Conservation (phyloP, 2,113 vertebrate genomes). For the Oceanodroma tethys region DNA sequence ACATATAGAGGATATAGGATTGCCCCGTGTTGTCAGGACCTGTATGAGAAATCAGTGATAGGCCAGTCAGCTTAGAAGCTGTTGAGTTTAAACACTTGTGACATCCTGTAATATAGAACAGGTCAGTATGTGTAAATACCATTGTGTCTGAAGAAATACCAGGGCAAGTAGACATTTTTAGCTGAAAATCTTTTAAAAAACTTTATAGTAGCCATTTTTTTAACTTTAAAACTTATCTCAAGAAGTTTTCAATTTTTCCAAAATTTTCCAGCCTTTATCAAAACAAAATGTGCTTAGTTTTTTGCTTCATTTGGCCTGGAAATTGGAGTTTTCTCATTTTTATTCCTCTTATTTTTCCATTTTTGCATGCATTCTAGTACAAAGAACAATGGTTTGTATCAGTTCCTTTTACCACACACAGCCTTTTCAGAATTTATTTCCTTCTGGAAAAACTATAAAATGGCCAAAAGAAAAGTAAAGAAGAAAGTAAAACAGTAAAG, state of each 20-base stretch:
- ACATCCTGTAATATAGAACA: not conserved
- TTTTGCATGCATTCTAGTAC: not conserved
- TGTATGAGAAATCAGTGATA: not conserved
- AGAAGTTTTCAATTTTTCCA: not conserved
- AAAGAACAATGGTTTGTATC: not conserved
- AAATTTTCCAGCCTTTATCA: not conserved
- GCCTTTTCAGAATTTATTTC: not conserved
- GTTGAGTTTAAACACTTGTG: not conserved
- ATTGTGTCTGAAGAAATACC: not conserved
- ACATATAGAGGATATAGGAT: not conserved
- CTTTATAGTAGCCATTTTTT: not conserved
- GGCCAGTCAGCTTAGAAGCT: not conserved
- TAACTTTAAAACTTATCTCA: not conserved
- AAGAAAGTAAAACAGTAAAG: not conserved
- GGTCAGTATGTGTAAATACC: not conserved
- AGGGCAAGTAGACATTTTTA: not conserved
- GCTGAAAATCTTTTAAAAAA: not conserved
- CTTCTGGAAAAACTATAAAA: not conserved
- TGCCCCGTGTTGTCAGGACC: not conserved
- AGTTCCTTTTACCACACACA: not conserved
- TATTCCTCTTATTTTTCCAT: not conserved
- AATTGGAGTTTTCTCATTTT: not conserved
- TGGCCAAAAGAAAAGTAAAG: not conserved
- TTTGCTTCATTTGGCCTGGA: not conserved
- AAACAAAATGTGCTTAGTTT: not conserved